These are phyloP conservation scores for Craseonycteris thonglongyai DNA, from an alignment of 2,113 vertebrate genomes.

Conservation along the genomic window DNA sequence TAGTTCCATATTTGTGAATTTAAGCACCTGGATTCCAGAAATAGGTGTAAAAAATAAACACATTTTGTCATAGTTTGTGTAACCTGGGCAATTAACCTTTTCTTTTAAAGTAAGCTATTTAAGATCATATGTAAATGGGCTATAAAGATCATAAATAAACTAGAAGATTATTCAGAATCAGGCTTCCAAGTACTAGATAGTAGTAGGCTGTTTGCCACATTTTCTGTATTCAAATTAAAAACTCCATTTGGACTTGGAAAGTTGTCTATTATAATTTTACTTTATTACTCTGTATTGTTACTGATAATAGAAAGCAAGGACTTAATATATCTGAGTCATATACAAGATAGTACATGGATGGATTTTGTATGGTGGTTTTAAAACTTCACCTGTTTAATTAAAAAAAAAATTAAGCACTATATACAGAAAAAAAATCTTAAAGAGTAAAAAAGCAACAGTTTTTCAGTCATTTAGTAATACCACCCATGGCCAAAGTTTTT, in stretches of 20 bases:
- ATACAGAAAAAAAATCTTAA: background rate
- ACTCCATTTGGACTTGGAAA: background rate
- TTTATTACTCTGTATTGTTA: background rate
- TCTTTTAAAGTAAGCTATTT: background rate
- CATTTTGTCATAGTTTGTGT: background rate
- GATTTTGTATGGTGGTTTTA: background rate
- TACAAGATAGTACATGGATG: background rate
- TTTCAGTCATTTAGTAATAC: background rate
- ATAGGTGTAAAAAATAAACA: background rate
- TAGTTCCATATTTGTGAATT: slow-evolving; percentile 12
- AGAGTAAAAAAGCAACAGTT: background rate
- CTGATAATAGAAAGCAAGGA: background rate
- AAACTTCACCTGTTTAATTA: background rate
- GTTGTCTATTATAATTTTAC: background rate
- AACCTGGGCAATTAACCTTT: background rate
- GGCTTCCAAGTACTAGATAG: background rate
- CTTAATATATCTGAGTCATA: background rate
- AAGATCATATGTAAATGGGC: background rate
- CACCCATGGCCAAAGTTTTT: background rate
- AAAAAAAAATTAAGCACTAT: background rate
- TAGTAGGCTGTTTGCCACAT: background rate
- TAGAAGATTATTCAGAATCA: background rate
- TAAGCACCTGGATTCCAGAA: slow-evolving; percentile 1
- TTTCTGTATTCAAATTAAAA: background rate
- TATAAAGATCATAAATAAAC: background rate